Evolutionary conservation across 1,140 invertebrate species (phyloP).

Genomic region (Penaeus japonicus): DNA sequence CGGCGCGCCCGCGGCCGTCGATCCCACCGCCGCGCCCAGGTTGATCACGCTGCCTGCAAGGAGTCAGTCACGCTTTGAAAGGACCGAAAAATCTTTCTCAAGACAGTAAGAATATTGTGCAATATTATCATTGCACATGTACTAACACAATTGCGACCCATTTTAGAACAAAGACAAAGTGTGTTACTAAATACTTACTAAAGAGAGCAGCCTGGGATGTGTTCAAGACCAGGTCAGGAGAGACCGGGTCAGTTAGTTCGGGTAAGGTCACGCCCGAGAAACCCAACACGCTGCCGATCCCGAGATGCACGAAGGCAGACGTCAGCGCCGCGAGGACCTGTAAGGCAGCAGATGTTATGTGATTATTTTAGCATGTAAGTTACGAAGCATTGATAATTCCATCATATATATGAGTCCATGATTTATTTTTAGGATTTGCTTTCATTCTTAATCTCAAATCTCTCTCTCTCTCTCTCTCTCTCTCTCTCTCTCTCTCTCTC

Average conservation of each 20-base stretch:
- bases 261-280: slow-evolving; percentile 6
- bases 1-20: background rate
- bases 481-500: too few species aligned
- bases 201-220: slow-evolving; percentile 4
- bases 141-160: too few species aligned
- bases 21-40: slow-evolving; percentile 19
- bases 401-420: background rate
- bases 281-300: slow-evolving; percentile 22
- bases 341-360: too few species aligned
- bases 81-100: too few species aligned
- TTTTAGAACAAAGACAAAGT: background rate
- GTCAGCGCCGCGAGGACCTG: slow-evolving; percentile 28
- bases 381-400: background rate
- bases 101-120: too few species aligned
- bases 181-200: background rate
- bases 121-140: too few species aligned
- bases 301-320: slow-evolving; percentile 10
- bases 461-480: too few species aligned
- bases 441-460: too few species aligned
- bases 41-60: slow-evolving; percentile 15
- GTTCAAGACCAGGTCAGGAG: background rate
- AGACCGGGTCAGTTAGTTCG: background rate
- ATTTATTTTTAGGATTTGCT: background rate
- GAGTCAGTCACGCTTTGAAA: too few species aligned
- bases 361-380: background rate